Evolutionary conservation across 2,888 invertebrate species (phyloP), one percentile per base, ranked within the genome.

Genomic region (Megamerina dolium): DNA sequence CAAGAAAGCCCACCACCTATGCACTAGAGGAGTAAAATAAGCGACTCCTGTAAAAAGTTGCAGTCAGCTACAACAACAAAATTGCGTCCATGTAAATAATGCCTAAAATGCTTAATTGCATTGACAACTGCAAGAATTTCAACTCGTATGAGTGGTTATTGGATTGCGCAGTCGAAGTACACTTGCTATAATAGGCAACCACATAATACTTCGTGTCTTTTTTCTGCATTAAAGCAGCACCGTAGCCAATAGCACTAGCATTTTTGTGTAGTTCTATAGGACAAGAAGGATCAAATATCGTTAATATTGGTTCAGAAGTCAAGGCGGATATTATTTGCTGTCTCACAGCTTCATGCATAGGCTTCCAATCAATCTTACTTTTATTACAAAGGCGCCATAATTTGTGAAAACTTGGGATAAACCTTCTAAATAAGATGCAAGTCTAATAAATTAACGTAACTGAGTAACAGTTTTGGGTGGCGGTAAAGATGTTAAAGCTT

Each of bases 251-350:
- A 19, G 41, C 38, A 36, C 48, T 49, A 3, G 51, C 47, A 36
- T 48, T 49, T 6, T 47, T 48, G 31, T 48, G 48, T 10, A 52
- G 29, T 41, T 55, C 50, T 30, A 50, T 49, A 10, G 50, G 42
- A 40, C 44, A 33, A 37, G 48, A 5, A 27, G 48, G 46, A 17
- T 51, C 43, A 42, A 51, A 54, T 34, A 54, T 52, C 19, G 36
- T 43, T 19, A 54, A 34, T 19, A 55, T 48, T 33, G 46, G 43
- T 30, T 50, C 31, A 27, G 45, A 44, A 10, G 46, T 46, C 10
- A 51, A 37, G 10, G 34, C 34, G 4, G 12, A 17, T 19, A 49
- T 41, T 14, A 49, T 35, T 16, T 45, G 31, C n/a, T 37, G 39
- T 9, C 46, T 26, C n/a, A 44, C 37, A 5, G 27, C 12, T 17